Evolutionary conservation across 2,797 vertebrate genomes (phyloP).

Genomic region (Hypotaenidia okinawae): DNA sequence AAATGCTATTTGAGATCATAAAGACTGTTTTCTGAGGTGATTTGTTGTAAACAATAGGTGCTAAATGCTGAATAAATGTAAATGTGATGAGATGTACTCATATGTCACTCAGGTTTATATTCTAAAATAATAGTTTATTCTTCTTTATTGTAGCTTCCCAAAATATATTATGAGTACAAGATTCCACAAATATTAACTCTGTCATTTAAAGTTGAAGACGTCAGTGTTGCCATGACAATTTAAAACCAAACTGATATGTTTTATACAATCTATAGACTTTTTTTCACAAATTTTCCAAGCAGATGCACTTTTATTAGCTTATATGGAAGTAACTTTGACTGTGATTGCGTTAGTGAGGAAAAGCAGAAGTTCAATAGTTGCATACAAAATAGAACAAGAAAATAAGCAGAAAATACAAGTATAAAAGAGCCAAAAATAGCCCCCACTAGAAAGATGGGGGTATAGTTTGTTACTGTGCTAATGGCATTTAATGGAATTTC

Average conservation of each 20-base stretch:
- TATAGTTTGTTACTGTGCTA: neutral
- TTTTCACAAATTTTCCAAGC: constrained; percentile 4
- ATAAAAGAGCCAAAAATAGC: neutral
- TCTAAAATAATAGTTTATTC: constrained; percentile 49
- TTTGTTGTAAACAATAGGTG: neutral
- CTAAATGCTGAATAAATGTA: constrained; percentile 37
- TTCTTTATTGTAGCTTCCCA: constrained; percentile 57
- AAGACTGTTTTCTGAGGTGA: neutral
- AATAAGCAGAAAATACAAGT: neutral
- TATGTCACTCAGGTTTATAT: constrained; percentile 2
- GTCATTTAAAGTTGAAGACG: constrained; percentile 79
- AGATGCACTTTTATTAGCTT: constrained; percentile 59
- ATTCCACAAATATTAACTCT: constrained; percentile 74
- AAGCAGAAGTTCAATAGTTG: constrained; percentile 25
- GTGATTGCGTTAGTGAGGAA: neutral
- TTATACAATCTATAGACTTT: constrained; percentile 44
- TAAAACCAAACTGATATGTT: constrained; percentile 72
- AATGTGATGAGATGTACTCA: neutral
- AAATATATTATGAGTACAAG: constrained; percentile 64
- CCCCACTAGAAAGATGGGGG: neutral
- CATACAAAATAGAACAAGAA: constrained; percentile 6
- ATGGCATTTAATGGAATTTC: neutral
- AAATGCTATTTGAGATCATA: neutral
- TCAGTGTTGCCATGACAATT: constrained; percentile 81
- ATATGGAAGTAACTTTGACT: constrained; percentile 35